Base-by-base conservation (phyloP, 2,113 vertebrate species). In the Campylomormyrus numenius region DNA sequence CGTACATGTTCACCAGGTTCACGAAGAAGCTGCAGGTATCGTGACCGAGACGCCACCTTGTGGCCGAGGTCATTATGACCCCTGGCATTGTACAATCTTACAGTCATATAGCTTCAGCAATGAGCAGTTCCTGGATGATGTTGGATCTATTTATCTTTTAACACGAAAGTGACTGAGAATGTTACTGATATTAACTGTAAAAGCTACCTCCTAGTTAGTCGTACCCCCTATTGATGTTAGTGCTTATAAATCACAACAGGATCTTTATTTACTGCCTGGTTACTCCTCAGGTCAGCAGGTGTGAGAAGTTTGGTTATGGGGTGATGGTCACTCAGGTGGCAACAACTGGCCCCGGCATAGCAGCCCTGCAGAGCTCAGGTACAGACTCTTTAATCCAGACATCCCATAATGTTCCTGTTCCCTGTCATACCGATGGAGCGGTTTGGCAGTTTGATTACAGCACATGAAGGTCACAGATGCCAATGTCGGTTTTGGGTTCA, bases 241-340 rank as follows among this genome's bases (percentile, higher is more conserved):
- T 39, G 31, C 70, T 77, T 3, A 1, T 13, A 77, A 77, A 77
- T 39, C 31, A 35, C 0, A 13, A 74, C 11, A 17, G 31, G 66
- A 17, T 35, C 10, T 31, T 74, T 15, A 19, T 87, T 35, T 39
- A 56, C 50, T 27, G 1, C 5, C 27, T 35, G 4, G 11, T 53
- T 91, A 86, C 93, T 27, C 90, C 90, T 88, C 48, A 99, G 98
- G 95, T 96, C 90, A 97, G 95, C 93, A 96, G 96, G 62, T 97
- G 95, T 94, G 97, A 97, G 93, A 98, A 97, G 89, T 97, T 97
- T 94, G 97, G 93, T 66, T 97, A 97, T 3, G 97, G 95, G 66
- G 96, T 97, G 91, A 97, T 99, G 95, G 93, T 98, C 92, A 96
- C 97, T 19, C 98, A 98, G 93, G 93, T 99, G 87, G 97, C 98